These are phyloP conservation scores for Rhinella marina DNA, from an alignment of 2,797 vertebrate genomes.

Conservation along the genomic window DNA sequence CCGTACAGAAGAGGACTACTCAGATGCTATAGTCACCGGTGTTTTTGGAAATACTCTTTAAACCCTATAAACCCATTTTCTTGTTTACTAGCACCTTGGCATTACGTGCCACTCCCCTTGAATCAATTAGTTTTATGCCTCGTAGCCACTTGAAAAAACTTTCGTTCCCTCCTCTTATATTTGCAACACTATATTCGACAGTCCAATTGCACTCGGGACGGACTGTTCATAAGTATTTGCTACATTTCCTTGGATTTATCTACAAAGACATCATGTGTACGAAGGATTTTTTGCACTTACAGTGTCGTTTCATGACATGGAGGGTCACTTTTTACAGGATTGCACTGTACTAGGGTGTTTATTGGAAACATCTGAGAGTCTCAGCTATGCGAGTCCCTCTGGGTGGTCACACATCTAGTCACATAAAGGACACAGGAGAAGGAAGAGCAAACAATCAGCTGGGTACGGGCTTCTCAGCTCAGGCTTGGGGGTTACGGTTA, in stretches of 20 bases:
- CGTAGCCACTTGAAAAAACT: neutral
- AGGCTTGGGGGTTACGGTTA: no score
- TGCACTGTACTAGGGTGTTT: neutral
- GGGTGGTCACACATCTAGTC: slow-evolving; percentile 43
- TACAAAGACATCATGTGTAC: neutral
- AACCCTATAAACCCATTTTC: neutral
- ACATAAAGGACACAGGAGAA: slow-evolving; percentile 19
- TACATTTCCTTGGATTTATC: neutral
- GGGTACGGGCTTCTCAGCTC: neutral
- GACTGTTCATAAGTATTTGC: no score
- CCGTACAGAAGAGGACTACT: neutral
- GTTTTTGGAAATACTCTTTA: neutral
- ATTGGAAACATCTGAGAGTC: slow-evolving; percentile 33
- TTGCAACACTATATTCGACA: neutral
- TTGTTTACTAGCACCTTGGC: neutral
- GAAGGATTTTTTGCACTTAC: neutral
- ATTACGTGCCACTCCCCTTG: neutral
- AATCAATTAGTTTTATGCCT: neutral
- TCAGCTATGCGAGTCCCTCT: slow-evolving; percentile 29
- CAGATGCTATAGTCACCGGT: neutral
- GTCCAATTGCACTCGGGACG: no score
- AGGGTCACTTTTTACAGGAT: neutral
- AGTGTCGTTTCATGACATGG: slow-evolving; percentile 3
- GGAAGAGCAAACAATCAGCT: slow-evolving; percentile 44
- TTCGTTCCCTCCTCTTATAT: no score